Evolutionary conservation across 2,113 vertebrate species (phyloP).

Genomic region (Embiotoca jacksoni): DNA sequence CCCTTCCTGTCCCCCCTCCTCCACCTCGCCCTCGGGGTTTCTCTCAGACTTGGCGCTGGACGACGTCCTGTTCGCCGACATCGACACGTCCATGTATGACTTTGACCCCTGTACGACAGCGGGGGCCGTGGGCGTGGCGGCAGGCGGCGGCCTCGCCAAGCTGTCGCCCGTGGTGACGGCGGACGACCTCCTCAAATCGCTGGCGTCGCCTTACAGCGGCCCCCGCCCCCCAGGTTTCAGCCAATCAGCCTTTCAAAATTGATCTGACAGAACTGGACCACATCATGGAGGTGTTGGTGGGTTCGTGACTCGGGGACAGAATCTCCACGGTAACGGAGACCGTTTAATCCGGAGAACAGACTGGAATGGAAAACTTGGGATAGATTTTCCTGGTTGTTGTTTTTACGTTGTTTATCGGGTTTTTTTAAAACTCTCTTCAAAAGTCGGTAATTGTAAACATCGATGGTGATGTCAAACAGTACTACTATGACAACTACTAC

Average conservation of each 20-base stretch:
- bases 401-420: constrained; percentile 19
- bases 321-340: constrained; percentile 29
- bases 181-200: constrained; percentile 96
- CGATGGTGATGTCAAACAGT: constrained; percentile 79
- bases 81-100: constrained; percentile 99
- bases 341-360: constrained; percentile 45
- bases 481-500: constrained; percentile 80
- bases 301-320: constrained; percentile 86
- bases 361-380: constrained; percentile 64
- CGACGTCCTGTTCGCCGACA: constrained; percentile 98
- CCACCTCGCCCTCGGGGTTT: constrained; percentile 91
- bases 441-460: constrained; percentile 81
- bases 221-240: constrained; percentile 88
- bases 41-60: constrained; percentile 98
- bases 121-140: constrained; percentile 74
- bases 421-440: constrained; percentile 62
- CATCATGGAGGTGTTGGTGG: constrained; percentile 99
- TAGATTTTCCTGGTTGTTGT: constrained; percentile 53
- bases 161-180: constrained; percentile 90
- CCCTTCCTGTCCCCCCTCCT: constrained; percentile 81
- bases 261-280: constrained; percentile 99
- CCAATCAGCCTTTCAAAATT: constrained; percentile 99
- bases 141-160: constrained; percentile 85
- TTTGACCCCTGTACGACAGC: constrained; percentile 94
- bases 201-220: constrained; percentile 88